Conservation (phyloP, 2,113 vertebrate genomes). For the Arenaria interpres region DNA sequence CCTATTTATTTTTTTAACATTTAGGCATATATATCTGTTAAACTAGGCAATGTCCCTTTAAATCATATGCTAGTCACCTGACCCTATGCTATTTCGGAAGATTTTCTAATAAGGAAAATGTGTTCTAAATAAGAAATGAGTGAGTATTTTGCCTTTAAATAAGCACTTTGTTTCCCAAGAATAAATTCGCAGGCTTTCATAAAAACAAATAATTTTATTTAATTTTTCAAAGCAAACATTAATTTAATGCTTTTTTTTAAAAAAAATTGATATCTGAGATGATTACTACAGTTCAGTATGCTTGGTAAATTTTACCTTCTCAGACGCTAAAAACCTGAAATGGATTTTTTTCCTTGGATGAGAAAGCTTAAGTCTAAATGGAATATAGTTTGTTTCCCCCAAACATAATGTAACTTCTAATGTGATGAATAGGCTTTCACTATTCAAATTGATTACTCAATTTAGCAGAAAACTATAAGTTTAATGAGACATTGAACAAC, state of each 20-base stretch:
- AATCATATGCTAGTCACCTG: not conserved
- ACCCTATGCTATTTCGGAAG: not conserved
- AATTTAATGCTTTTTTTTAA: not conserved
- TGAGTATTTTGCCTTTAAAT: not conserved
- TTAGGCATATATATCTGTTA: not conserved
- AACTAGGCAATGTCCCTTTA: not conserved
- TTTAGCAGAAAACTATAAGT: constrained; percentile 36
- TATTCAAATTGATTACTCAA: constrained; percentile 37
- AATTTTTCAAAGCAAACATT: not conserved
- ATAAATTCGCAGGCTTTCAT: not conserved
- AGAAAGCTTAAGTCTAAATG: not conserved
- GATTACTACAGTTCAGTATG: not conserved
- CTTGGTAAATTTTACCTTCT: constrained; percentile 1
- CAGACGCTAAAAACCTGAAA: not conserved
- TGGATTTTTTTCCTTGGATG: not conserved
- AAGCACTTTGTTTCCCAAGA: not conserved
- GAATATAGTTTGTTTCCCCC: not conserved
- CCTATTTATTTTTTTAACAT: not conserved
- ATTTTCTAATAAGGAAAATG: not conserved
- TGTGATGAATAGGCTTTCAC: constrained; percentile 34
- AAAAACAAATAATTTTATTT: not conserved
- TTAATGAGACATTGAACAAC: constrained; percentile 56
- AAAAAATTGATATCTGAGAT: not conserved
- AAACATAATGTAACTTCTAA: not conserved
- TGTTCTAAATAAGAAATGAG: not conserved